Evolutionary conservation across 2,113 vertebrate genomes (phyloP), one percentile per base, ranked within the genome.

Genomic region (Rhegmatorhina hoffmannsi): DNA sequence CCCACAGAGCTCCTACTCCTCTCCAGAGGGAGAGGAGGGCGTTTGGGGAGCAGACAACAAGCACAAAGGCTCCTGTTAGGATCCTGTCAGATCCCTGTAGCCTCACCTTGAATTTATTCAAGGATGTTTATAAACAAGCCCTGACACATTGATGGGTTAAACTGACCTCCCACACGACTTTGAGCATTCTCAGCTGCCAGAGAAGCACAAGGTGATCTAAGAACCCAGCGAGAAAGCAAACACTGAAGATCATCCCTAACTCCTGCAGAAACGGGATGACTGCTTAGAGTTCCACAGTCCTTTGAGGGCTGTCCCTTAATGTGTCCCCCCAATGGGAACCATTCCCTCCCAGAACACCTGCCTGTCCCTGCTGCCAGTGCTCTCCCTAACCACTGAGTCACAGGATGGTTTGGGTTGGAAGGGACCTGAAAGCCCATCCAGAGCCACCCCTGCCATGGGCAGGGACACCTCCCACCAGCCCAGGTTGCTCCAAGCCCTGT

Each of bases 401-500:
- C 38, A 38, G n/a, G 28, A 10, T 49, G 10, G 38, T 52, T 20
- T 60, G 53, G 53, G 24, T 8, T 4, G 8, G 62, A 20, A 68
- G 47, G 33, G 10, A 21, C 11, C 3, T 12, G 1, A 31, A 20
- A 82, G 11, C 5, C 9, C n/a, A 25, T 0, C 60, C 86, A 66
- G 44, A 36, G 3, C 43, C 36, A 43, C 43, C 8, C 29, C 29
- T 34, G 59, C 17, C 67, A 50, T 5, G 50, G n/a, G 9, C 36
- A 67, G 38, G 38, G 38, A 67, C 77, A 46, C 6, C 29, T 60
- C 0, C 47, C 40, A 40, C 20, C 12, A 0, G 6, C 13, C 40
- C 70, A 62, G 53, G n/a, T 0, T 4, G 38, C 38, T 12, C 53
- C 59, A 4, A 80, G 9, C 3, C 34, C 50, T 0, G 0, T 44